A percentile compares a stretch with the other conserved stretches of the same genome.
Conservation (phyloP, 1,140 invertebrate species). For the Sarcophaga bullata region DNA sequence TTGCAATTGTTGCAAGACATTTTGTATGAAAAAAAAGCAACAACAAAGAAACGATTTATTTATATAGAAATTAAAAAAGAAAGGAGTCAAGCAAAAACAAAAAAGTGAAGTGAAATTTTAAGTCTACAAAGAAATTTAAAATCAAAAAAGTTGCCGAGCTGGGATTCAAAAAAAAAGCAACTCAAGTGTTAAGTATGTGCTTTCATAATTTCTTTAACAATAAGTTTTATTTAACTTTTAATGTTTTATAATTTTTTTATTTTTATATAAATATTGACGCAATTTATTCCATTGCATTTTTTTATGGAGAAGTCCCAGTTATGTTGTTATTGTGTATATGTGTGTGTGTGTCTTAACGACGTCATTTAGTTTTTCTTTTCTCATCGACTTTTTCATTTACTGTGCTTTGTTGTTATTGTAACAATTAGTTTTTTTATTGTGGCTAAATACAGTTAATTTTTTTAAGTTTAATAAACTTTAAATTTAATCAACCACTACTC, state of each 20-base stretch:
- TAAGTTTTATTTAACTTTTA: too few species aligned
- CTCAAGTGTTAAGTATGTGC: slow-evolving; percentile 18
- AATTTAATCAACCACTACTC: not conserved
- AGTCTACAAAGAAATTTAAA: not conserved
- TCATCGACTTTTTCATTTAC: slow-evolving; percentile 1
- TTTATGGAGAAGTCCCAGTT: not conserved
- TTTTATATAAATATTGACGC: slow-evolving; percentile 18
- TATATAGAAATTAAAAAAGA: not conserved
- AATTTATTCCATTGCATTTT: not conserved
- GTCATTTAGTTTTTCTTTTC: not conserved
- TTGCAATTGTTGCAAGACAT: not conserved
- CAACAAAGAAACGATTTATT: not conserved
- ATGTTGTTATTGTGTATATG: not conserved
- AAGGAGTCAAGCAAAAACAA: not conserved
- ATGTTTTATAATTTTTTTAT: not conserved
- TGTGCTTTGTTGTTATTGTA: not conserved
- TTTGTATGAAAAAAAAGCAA: not conserved
- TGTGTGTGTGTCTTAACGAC: not conserved
- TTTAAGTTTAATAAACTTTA: not conserved
- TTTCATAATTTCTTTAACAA: too few species aligned
- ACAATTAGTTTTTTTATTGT: not conserved
- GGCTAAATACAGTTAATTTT: not conserved
- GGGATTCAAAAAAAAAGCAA: not conserved
- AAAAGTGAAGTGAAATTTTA: slow-evolving; percentile 8
- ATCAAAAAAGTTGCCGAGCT: not conserved